Evolutionary conservation across 2,797 vertebrate genomes (phyloP), one percentile per base, ranked within the genome.

Genomic region (Brachyrhaphis roseni): DNA sequence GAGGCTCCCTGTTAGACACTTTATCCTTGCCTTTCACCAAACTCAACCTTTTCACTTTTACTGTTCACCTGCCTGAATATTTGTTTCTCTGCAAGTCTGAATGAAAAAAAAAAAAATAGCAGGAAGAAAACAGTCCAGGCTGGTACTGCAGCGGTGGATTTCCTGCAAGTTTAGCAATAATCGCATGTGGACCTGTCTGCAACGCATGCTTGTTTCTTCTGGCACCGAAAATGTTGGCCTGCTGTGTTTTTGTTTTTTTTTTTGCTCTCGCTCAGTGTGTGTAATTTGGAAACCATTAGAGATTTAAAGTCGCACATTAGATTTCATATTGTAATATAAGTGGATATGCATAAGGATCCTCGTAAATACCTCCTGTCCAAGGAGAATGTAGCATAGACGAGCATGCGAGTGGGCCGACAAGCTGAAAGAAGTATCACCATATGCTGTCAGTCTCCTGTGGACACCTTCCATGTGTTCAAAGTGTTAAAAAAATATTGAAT

Each of bases 1-100:
- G 83, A 91, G 85, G 81, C 87, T 87, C 81, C 84, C 90, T 88
- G 84, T 91, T 88, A 90, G 87, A 91, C 89, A 87, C 90, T 94
- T 93, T 93, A 94, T 90, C 86, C 84, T 88, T 79, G 82, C 84
- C 86, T 86, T 82, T 85, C 83, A 90, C 80, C 45, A 26, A 66
- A 75, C 83, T 85, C 84, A 77, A 59, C 84, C 84, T 82, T 83
- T 84, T 77, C 86, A 77, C 78, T 79, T 82, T 68, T 62, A 46
- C 75, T 70, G 71, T 85, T 72, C 82, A 83, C 81, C 79, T 85
- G 76, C 31, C 23, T 68, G 74, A 46, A 7, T 83, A 8, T 39
- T 23, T 77, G 57, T 75, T 45, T 74, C 20, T 55, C 18, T 72
- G 55, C 39, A 5, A 53, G 55, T 28, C 68, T 73, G 45, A 64